phyloP scores from a whole-genome alignment of 1,140 invertebrate genomes.

The Dendrolimus kikuchii region DNA sequence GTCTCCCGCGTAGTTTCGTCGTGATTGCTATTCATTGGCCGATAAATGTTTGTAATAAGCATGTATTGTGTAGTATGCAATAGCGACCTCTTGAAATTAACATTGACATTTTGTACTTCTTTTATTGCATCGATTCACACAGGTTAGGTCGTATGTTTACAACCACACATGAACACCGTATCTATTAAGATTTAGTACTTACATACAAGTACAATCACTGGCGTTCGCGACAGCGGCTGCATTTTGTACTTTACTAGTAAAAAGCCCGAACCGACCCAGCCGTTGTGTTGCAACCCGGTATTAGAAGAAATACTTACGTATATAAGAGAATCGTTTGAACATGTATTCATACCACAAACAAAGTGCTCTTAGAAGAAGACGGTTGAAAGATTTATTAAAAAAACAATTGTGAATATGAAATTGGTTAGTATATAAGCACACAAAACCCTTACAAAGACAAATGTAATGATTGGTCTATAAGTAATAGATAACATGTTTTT shows the following conservation, averaged over 20 bases:
- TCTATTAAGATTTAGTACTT: slow-evolving; percentile 12
- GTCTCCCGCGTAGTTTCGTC: too few relatives aligned
- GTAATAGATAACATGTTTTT: slow-evolving; percentile 24
- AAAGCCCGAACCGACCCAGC: slow-evolving; percentile 24
- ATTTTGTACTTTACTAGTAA: slow-evolving; percentile 30
- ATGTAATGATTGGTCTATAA: slow-evolving; percentile 27
- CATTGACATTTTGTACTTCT: slow-evolving; percentile 49
- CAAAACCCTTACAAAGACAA: neutral
- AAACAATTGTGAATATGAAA: slow-evolving; percentile 50
- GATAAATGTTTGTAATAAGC: slow-evolving; percentile 11
- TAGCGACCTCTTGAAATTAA: slow-evolving; percentile 36
- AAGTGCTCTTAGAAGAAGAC: slow-evolving; percentile 39
- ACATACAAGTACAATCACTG: slow-evolving; percentile 16
- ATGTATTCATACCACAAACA: slow-evolving; percentile 56
- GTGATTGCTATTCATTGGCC: neutral
- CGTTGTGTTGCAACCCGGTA: slow-evolving; percentile 51
- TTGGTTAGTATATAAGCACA: slow-evolving; percentile 36
- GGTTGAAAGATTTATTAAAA: slow-evolving; percentile 17
- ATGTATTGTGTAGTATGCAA: slow-evolving; percentile 19
- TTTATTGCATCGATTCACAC: slow-evolving; percentile 42
- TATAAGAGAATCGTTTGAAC: slow-evolving; percentile 54
- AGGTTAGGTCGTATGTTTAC: slow-evolving; percentile 40
- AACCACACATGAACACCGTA: slow-evolving; percentile 21
- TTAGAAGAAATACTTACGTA: slow-evolving; percentile 62
- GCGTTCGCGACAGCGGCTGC: slow-evolving; percentile 17